Base-by-base conservation (phyloP, 2,888 invertebrate genomes). In the Netelia fuscicornis region DNA sequence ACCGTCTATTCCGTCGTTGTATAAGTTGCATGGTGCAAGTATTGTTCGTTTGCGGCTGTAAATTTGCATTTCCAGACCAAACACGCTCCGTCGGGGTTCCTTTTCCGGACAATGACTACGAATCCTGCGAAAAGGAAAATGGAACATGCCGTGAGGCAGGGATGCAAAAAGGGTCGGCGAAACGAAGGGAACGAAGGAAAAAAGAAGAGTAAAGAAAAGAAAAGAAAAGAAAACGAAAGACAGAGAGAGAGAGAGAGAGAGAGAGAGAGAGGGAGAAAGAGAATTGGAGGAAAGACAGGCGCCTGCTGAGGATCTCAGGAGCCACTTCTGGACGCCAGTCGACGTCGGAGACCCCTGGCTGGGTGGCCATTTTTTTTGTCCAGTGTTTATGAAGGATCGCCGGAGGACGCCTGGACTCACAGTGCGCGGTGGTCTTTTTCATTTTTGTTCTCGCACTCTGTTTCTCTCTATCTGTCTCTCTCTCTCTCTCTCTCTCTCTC, bases 61-160 rank as follows among this genome's bases (percentile, higher is more conserved):
- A 87, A 91, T 92, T 91, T 91, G 92, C 91, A 91, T 92, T 88
- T 88, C 82, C 80, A 88, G 86, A 74, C 85, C 88, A 79, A 89
- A 91, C 91, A 90, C 88, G 84, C 88, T 87, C 85, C 90, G 87
- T 87, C 87, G 88, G 89, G 89, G 88, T 80, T 86, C 76, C 64
- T 65, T 62, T 25, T 67, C 30, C 44, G 58, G 76, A 76, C 65
- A 75, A 74, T 74, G 65, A 68, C 23, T 25, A 23, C 44, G 44
- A 30, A 23, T 65, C 64, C 64, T 77, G 68, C 65, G 30, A 64
- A 56, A 56, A 70, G 44, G 70, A 64, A 76, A 71, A 70, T 76
- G 64, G 30, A 44, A 65, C 71, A 37, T 52, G 11, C 64, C 20
- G 23, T 37, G 37, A 80, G 42, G 62, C 58, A 54, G 17, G 37